Conservation (phyloP, 2,888 invertebrate genomes). For the Ferrisia virgata region DNA sequence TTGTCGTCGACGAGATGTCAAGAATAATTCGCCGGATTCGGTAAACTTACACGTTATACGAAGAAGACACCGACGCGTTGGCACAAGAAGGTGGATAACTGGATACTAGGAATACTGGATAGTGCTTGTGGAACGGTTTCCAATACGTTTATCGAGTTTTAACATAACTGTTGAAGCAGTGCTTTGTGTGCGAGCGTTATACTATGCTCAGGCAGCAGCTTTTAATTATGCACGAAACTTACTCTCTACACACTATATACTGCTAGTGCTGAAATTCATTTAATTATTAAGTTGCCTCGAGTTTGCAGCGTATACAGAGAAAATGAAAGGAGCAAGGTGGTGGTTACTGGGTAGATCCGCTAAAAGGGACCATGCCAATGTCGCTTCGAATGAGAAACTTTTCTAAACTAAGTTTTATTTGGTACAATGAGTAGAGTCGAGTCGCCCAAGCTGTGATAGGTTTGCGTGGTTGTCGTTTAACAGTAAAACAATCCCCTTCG, state of each 20-base stretch:
- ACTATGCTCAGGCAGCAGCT: neutral
- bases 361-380: neutral
- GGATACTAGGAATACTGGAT: neutral
- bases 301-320: neutral
- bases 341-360: neutral
- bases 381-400: neutral
- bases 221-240: constrained; percentile 15
- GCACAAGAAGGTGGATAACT: neutral
- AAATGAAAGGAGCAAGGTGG: neutral
- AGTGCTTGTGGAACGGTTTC: neutral
- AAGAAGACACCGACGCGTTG: neutral
- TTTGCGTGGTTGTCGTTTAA: neutral
- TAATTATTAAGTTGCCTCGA: neutral
- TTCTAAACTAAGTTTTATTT: constrained; percentile 8
- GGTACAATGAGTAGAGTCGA: neutral
- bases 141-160: neutral
- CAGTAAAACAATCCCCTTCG: neutral
- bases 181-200: neutral
- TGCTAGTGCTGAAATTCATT: neutral
- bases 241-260: neutral
- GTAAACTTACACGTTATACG: neutral
- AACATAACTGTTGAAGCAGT: neutral
- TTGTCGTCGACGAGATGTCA: neutral
- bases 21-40: neutral
- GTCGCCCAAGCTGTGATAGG: neutral